Percentiles rank a stretch among this genome's conserved stretches.
Evolutionary conservation across 2,113 vertebrate species (phyloP).

Genomic region (Rhinoderma darwinii): DNA sequence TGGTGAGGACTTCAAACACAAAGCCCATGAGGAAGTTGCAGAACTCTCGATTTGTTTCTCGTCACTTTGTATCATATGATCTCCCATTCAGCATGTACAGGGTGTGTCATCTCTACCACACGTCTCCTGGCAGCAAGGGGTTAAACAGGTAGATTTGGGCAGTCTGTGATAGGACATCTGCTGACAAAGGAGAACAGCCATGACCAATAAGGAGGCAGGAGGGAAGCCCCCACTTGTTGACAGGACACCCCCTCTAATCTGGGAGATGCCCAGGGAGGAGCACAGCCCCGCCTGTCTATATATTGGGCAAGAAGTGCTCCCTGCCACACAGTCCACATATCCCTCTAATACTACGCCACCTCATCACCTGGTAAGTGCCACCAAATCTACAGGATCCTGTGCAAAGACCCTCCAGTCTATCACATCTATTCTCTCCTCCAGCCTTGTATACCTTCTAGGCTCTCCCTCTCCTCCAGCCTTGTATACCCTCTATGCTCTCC

Average conservation of each 20-base stretch:
- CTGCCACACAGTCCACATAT: neutral
- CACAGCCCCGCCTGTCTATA: neutral
- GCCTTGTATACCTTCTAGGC: no score
- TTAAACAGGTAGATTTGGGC: neutral
- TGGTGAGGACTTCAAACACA: no score
- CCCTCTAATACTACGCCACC: neutral
- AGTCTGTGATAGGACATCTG: neutral
- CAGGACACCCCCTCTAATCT: neutral
- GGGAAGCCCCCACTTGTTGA: neutral
- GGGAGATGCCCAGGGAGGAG: neutral
- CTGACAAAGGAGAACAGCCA: neutral
- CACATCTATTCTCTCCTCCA: no score
- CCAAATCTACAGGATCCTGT: no score
- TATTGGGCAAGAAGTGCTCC: neutral
- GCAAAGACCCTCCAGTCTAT: no score
- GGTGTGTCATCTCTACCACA: no score
- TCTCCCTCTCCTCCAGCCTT: no score
- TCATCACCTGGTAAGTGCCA: neutral
- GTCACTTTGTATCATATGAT: no score
- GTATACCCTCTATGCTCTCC: no score
- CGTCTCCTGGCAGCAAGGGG: neutral
- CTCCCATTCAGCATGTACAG: no score
- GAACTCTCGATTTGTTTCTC: no score
- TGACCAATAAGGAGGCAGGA: neutral
- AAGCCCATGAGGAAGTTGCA: no score